Evolutionary conservation across 2,797 vertebrate species (phyloP), one percentile per base, ranked within the genome.

Genomic region (Moxostoma hubbsi): DNA sequence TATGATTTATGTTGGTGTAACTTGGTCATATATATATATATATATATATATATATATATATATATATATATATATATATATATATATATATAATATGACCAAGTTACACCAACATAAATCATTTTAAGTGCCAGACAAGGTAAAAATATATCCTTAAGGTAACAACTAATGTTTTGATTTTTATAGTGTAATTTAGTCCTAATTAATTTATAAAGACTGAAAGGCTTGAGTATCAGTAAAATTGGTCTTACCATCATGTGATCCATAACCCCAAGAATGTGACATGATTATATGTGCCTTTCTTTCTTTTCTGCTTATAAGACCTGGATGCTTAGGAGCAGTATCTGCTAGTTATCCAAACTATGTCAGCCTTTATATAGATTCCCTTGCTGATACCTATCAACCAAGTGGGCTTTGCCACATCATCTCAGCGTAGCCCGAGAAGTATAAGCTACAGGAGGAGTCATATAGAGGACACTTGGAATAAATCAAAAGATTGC

Each of bases 181-280:
- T 24, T 36, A 36, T 36, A 4, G 36, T 36, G 36, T 36, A 36
- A 36, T 36, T 36, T 36, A 36, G 16, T 53, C 9, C 13, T 63
- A 9, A 10, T 50, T 7, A 18, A 13, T 55, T 47, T 46, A 8
- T 47, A 24, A 49, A 55, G n/a, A 5, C 2, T 64, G 5, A 16
- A 13, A 4, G 0, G 59, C 16, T 9, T 0, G 9, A 46, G 11
- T 7, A 57, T 9, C 0, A 9, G 18, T 43, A 57, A 47, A 75
- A 50, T 10, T 47, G 11, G 1, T 13, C 93, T 92, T 88, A 95
- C 94, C 94, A 82, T 94, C 77, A 46, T 50, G 1, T 5, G 85
- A 1, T 86, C 87, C 90, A 82, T 95, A 95, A 85, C 93, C 93
- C 94, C 94, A 95, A 58, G 16, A 81, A 7, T 93, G 91, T 90